Evolutionary conservation across 2,797 vertebrate genomes (phyloP).

Genomic region (Schizothorax lantsangensis): DNA sequence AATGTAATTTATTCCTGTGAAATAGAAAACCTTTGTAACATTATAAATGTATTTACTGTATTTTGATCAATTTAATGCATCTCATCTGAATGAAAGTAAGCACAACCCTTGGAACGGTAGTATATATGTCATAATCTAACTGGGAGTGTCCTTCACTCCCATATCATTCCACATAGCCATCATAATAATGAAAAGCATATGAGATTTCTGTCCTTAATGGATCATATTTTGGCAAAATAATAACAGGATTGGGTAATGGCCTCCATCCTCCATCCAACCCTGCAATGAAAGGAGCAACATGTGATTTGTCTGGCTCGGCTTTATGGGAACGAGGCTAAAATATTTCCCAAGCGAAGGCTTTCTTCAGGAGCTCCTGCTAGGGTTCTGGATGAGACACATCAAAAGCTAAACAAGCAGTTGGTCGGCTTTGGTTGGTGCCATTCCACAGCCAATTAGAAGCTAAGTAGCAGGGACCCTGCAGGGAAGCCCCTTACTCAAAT

Average conservation of each 20-base stretch:
- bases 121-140: neutral
- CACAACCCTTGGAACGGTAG: neutral
- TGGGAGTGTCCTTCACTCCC: neutral
- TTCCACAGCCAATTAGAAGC: conserved; percentile 67
- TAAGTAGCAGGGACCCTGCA: conserved; percentile 47
- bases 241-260: conserved; percentile 36
- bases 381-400: conserved; percentile 62
- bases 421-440: conserved; percentile 55
- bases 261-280: conserved; percentile 15
- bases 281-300: conserved; percentile 45
- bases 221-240: conserved; percentile 43
- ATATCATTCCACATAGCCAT: neutral
- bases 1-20: neutral
- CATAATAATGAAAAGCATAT: neutral
- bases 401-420: conserved; percentile 58
- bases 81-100: neutral
- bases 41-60: neutral
- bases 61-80: neutral
- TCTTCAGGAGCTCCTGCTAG: conserved; percentile 63
- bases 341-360: conserved; percentile 61
- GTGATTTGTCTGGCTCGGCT: conserved; percentile 61
- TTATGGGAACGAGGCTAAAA: conserved; percentile 54
- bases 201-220: neutral
- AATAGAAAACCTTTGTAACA: neutral
- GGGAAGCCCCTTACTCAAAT: conserved; percentile 48